Evolutionary conservation across 2,113 vertebrate genomes (phyloP).

Genomic region (Aptenodytes patagonicus): DNA sequence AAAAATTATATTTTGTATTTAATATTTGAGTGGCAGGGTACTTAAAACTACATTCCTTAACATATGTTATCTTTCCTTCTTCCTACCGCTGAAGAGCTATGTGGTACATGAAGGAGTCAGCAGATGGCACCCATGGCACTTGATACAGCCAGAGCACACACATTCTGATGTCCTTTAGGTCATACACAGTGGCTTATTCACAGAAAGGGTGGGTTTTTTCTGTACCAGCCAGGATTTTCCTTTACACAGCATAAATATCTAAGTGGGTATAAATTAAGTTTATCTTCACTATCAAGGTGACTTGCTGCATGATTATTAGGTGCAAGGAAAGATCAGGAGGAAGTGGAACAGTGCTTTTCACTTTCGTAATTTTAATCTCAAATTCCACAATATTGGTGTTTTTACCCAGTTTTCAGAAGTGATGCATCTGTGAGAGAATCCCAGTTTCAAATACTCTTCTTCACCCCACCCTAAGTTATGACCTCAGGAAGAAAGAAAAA

Average conservation of each 20-base stretch:
- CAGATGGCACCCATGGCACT: slow-evolving; percentile 49
- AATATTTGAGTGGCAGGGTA: not conserved
- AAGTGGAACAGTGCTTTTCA: not conserved
- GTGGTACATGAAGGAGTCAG: not conserved
- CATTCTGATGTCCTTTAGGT: not conserved
- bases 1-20: not conserved
- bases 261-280: not conserved
- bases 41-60: not conserved
- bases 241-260: not conserved
- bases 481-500: not conserved
- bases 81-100: not conserved
- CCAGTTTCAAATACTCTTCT: not conserved
- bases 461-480: not conserved
- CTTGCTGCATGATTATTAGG: not conserved
- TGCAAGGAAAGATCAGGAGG: not conserved
- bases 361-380: not conserved
- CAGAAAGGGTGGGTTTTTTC: not conserved
- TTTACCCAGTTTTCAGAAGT: not conserved
- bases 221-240: not conserved
- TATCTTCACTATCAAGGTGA: not conserved
- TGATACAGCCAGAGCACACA: not conserved
- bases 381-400: not conserved
- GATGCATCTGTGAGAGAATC: not conserved
- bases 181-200: not conserved
- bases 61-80: not conserved